Base-by-base conservation (phyloP, 2,888 invertebrate genomes). In the Salpingus planirostris region DNA sequence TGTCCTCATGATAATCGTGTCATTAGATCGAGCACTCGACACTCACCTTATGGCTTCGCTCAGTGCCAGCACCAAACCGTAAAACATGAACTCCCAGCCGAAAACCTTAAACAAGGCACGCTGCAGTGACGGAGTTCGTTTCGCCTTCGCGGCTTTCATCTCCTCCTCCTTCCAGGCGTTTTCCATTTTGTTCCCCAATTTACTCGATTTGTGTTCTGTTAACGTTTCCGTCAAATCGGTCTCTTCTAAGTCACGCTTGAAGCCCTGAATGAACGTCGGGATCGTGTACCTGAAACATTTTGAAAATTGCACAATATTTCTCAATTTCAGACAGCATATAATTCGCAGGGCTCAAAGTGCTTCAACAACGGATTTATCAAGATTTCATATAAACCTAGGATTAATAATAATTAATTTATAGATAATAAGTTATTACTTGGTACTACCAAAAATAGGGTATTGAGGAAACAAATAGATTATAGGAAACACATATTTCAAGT, bases 191-290 rank as follows among this genome's bases (percentile, higher is more conserved):
- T 78, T 73, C 12, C 82, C 82, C 53, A 82, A 59, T n/a, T 29
- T 38, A 35, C 72, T 69, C 2, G 83, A 82, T 36, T 71, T 72
- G 59, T 85, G 84, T 49, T 80, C 79, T 11, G 73, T 70, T 11
- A 83, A 59, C 3, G 81, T 78, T 42, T 73, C 72, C 44, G 74
- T 76, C 2, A 85, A 63, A 59, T 85, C 84, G 6, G 66, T 57
- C 28, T 77, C 70, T 52, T 75, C 74, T 28, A 84, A 69, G 47
- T 82, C 80, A 24, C 74, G 68, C 38, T 67, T 74, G 49, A 74
- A 76, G 11, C 84, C 84, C 38, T 74, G 66, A 56, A 74, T 73
- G 52, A 84, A 82, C 2, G 76, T 74, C 46, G 78, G 76, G 33
- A 80, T 59, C 1, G 80, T 73, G 74, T 80, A 84, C 54, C 83